Base-by-base conservation (phyloP, 2,797 vertebrate species). In the Phataginus tricuspis region DNA sequence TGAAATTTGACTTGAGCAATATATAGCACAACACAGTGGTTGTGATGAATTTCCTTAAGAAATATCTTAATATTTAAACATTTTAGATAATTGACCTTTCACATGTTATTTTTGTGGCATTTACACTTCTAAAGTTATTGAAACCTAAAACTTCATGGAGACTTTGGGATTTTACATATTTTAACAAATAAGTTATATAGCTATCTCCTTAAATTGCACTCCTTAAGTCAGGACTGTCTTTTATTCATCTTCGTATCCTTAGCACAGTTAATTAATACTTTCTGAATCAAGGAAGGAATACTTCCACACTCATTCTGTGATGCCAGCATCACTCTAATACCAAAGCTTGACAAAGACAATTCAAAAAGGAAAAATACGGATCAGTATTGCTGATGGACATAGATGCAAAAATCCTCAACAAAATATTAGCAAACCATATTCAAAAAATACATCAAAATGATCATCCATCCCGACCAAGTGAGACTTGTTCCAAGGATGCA, bases 121-220 rank as follows among this genome's bases (percentile, higher is more conserved):
- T 82, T 88, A 78, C 92, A 53, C 27, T 87, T 96, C 23, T 82
- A 27, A 91, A 92, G 77, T 91, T 93, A 79, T 78, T 95, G 77
- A 94, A 86, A 68, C 31, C 80, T 95, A 79, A 96, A 95, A 82
- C 18, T 59, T 11, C 25, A 45, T 85, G 21, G 78, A 95, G 49
- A 80, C 7, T 79, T 39, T 74, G 15, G 14, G 69, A 51, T 80
- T 53, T 34, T 85, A 27, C 11, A 2, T 89, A 42, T 92, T 95
- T 63, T 80, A 68, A 86, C n/a, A 45, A 45, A 45, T 45, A 45
- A 45, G 45, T 45, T 45, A 45, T 11, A 83, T 49, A 2, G 2
- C 45, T 89, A 1, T 59, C 49, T 83, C 63, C 61, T 72, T 86
- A 51, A 96, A 68, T 49, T 90, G 8, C 0, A 4, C 39, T 93